phyloP scores from a whole-genome alignment of 2,888 invertebrate species.

The Plemyria rubiginata region DNA sequence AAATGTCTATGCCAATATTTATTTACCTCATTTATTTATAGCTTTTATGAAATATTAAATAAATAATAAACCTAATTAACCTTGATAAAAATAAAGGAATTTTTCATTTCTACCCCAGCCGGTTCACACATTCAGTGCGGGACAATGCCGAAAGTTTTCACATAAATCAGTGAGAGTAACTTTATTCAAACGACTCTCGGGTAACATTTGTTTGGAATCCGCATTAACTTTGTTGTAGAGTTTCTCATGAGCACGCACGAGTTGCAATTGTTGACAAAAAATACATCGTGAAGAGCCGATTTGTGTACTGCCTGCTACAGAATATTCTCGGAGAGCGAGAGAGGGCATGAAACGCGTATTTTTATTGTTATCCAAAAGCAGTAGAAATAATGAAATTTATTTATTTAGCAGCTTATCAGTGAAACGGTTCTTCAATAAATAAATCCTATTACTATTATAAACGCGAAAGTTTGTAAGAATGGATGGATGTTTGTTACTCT shows the following conservation, averaged over 20 bases:
- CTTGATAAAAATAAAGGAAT: no score
- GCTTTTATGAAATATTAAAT: background rate
- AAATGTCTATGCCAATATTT: no score
- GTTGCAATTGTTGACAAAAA: constrained; percentile 33
- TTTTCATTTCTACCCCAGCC: constrained; percentile 21
- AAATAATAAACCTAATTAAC: background rate
- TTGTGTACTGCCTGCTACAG: constrained; percentile 6
- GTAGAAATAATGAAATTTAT: no score
- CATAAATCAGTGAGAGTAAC: constrained; percentile 81
- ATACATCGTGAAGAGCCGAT: constrained; percentile 7
- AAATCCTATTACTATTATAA: no score
- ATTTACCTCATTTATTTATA: background rate
- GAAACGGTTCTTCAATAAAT: no score
- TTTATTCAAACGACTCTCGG: constrained; percentile 84
- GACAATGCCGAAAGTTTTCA: constrained; percentile 70
- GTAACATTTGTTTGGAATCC: constrained; percentile 80
- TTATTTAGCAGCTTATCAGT: no score
- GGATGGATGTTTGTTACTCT: no score
- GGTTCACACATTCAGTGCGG: constrained; percentile 60
- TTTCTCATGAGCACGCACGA: constrained; percentile 28
- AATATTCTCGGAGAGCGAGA: background rate
- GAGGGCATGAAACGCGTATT: background rate
- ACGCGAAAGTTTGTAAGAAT: no score
- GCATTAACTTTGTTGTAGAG: constrained; percentile 61
- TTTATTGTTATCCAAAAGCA: no score